Base-by-base conservation (phyloP, 2,797 vertebrate genomes). In the Selene dorsalis region DNA sequence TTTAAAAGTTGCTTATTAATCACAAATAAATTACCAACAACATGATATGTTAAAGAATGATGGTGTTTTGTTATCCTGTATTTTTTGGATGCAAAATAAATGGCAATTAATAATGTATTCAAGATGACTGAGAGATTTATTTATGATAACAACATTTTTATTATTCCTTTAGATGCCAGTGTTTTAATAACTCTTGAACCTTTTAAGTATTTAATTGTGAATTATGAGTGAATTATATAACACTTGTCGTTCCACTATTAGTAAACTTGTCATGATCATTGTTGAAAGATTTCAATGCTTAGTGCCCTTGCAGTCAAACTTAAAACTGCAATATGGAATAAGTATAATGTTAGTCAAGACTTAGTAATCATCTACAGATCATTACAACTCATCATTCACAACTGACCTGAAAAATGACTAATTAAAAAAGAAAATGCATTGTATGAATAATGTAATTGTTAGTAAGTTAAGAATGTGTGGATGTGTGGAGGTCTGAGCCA, bases 341-440 rank as follows among this genome's bases (percentile, higher is more conserved):
- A 76, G 58, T 39, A 45, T 41, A 63, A 18, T 12, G 30, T 80
- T 79, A 80, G 59, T 82, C 69, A 59, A 77, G 39, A 84, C 52
- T 79, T 76, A n/a, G 48, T 84, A 85, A 90, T 87, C 48, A 69
- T 82, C 77, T 69, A 72, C 82, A 86, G 79, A 89, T 88, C 73
- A 87, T 88, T 88, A 80, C 57, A 66, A 70, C 67, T 57, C 62
- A 45, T 64, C 77, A 74, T 65, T 89, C 39, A 66, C 56, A 80
- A 43, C 4, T 85, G 72, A 89, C 68, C 69, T 69, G 22, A 53
- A 85, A 85, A 82, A 90, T 81, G 24, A 74, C 58, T 38, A 59
- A 83, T 85, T 75, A 26, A 50, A 50, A 65, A 56, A 61, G n/a
- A 22, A 63, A 63, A 53, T 26, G 26, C 6, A 47, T 61, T 18